Conservation (phyloP, 2,113 vertebrate genomes). For the Amblyopsis rosae region DNA sequence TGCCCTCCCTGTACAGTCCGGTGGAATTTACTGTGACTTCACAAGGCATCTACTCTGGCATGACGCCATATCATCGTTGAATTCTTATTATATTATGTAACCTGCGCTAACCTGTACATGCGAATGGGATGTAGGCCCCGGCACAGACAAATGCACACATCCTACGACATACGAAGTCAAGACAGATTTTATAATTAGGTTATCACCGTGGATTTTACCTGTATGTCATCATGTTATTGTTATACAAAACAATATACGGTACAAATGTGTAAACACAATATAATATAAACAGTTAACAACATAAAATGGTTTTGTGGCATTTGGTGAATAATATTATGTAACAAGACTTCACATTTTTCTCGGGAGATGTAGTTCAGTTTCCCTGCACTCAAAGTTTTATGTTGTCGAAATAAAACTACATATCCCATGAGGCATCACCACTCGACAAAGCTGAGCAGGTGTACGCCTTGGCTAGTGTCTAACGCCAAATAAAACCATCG, state of each 20-base stretch:
- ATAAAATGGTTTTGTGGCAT: background rate
- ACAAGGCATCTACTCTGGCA: no score
- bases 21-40: no score
- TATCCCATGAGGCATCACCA: constrained; percentile 52
- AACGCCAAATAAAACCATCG: constrained; percentile 62
- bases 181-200: no score
- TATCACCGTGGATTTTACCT: no score
- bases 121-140: no score
- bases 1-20: no score
- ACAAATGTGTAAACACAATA: background rate
- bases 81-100: no score
- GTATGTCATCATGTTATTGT: no score
- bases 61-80: no score
- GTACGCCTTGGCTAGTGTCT: constrained; percentile 45
- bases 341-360: background rate
- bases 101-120: no score
- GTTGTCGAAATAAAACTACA: constrained; percentile 17
- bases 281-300: background rate
- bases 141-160: no score
- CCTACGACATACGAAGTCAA: no score
- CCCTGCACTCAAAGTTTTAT: rapidly evolving
- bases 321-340: constrained; percentile 8
- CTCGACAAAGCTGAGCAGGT: constrained; percentile 23
- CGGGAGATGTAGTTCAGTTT: constrained; percentile 63
- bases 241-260: background rate